phyloP scores from a whole-genome alignment of 2,113 vertebrate genomes.

The Nycticryphes semicollaris region DNA sequence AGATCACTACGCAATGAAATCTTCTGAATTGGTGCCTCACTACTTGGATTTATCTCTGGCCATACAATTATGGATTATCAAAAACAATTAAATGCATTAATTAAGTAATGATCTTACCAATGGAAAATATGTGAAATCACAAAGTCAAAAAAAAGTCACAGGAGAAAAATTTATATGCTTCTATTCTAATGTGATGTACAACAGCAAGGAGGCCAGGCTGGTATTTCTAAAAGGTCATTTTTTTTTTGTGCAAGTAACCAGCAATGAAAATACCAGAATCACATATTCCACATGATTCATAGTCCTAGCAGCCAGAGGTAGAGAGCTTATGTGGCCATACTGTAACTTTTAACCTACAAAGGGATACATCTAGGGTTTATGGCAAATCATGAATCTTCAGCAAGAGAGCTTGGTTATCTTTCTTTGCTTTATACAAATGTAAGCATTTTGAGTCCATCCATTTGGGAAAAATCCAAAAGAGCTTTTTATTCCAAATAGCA shows the following conservation, averaged over 20 bases:
- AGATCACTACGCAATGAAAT: not conserved
- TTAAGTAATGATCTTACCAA: not conserved
- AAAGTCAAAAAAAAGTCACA: not conserved
- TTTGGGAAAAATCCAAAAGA: not conserved
- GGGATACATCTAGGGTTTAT: not conserved
- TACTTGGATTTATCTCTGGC: not conserved
- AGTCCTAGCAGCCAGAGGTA: not conserved
- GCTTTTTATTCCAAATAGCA: not conserved
- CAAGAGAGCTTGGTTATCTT: not conserved
- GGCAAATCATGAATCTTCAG: not conserved
- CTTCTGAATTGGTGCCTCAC: not conserved
- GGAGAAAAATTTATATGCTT: not conserved
- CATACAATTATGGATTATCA: not conserved
- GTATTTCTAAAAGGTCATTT: not conserved
- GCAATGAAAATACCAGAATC: not conserved
- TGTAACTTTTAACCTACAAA: not conserved
- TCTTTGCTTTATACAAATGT: not conserved
- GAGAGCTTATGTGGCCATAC: not conserved
- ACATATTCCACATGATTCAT: not conserved
- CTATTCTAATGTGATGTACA: not conserved
- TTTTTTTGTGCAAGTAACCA: not conserved
- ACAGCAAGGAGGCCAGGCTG: not conserved
- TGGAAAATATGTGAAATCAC: not conserved
- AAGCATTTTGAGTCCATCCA: not conserved
- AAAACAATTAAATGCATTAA: not conserved